Evolutionary conservation across 1,140 invertebrate genomes (phyloP).

Genomic region (Sycophaga agraensis): DNA sequence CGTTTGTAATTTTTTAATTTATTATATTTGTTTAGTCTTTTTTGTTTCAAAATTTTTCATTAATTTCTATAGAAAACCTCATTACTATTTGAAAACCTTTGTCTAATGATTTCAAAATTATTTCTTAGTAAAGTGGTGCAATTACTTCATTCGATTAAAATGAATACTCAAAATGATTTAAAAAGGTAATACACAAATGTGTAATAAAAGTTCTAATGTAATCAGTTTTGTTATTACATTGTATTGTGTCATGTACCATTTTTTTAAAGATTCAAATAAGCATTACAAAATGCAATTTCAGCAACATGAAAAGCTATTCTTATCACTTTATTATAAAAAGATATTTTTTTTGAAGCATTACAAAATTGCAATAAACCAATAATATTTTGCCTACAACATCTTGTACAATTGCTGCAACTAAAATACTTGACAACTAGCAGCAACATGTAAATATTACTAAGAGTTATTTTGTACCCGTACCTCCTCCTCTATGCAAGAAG

Average conservation of each 20-base stretch:
- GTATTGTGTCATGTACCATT: no score
- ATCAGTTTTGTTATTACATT: background rate
- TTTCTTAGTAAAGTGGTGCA: no score
- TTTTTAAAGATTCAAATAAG: no score
- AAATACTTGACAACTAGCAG: conserved; percentile 20
- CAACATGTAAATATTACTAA: conserved; percentile 29
- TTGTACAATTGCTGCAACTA: conserved; percentile 13
- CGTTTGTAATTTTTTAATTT: no score
- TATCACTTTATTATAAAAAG: background rate
- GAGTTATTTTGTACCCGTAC: conserved; percentile 31
- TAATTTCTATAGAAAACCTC: no score
- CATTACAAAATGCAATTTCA: background rate
- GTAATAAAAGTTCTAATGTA: background rate
- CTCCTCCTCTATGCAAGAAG: conserved; percentile 51
- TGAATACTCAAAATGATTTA: no score
- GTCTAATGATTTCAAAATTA: no score
- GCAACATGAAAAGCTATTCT: conserved; percentile 2
- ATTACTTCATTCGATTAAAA: no score
- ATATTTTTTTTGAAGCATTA: conserved; percentile 5
- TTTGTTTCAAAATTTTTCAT: no score
- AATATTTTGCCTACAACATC: conserved; percentile 18
- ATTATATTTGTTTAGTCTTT: no score
- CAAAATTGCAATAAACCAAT: conserved; percentile 1
- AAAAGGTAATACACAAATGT: no score
- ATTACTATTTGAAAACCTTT: no score